Conservation (phyloP, 2,888 invertebrate species). For the Rotaria macrura region DNA sequence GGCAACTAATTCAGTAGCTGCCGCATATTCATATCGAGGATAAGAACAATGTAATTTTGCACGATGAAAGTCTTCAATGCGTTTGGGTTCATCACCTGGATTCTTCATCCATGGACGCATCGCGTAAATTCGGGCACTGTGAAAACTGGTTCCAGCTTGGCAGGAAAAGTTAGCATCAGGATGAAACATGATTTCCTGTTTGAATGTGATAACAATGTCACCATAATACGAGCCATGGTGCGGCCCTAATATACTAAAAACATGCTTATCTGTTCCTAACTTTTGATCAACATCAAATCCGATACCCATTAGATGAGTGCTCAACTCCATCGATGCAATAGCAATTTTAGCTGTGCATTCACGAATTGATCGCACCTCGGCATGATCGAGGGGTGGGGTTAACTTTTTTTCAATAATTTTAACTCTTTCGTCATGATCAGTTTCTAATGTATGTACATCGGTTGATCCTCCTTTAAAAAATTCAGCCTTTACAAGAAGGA, state of each 20-base stretch:
- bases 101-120: not conserved
- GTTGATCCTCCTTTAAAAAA: not conserved
- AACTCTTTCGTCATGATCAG: not conserved
- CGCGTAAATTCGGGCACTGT: not conserved
- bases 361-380: not conserved
- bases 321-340: not conserved
- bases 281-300: not conserved
- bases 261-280: not conserved
- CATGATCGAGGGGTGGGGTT: not conserved
- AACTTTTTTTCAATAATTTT: not conserved
- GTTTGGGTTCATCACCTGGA: not conserved
- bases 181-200: not conserved
- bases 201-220: not conserved
- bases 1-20: not conserved
- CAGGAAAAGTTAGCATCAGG: not conserved
- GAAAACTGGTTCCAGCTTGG: not conserved
- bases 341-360: not conserved
- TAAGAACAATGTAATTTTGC: not conserved
- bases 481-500: not conserved
- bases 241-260: not conserved
- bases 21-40: constrained; percentile 6
- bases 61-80: not conserved
- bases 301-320: not conserved
- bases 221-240: not conserved
- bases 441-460: not conserved